phyloP scores from a whole-genome alignment of 1,140 invertebrate species.

The Drosophila carrolli region DNA sequence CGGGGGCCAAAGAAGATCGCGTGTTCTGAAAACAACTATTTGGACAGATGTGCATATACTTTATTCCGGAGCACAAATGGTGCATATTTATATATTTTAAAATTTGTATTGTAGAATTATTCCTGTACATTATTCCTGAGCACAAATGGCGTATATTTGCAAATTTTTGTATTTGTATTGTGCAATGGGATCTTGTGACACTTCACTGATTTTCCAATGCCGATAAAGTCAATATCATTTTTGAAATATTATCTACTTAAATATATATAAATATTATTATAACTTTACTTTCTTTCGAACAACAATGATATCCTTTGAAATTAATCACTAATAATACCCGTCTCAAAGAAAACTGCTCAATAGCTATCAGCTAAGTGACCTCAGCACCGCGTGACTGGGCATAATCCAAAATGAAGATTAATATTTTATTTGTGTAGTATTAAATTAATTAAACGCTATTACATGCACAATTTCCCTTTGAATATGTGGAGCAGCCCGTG shows the following conservation, averaged over 20 bases:
- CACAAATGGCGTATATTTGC: too few relatives aligned
- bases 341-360: constrained; percentile 19
- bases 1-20: constrained; percentile 20
- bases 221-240: background rate
- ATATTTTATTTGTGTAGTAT: constrained; percentile 25
- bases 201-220: background rate
- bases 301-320: too few relatives aligned
- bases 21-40: constrained; percentile 28
- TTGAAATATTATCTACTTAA: background rate
- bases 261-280: too few relatives aligned
- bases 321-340: background rate
- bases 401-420: constrained; percentile 16
- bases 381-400: constrained; percentile 35
- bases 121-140: too few relatives aligned
- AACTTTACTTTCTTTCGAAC: background rate
- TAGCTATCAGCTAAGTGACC: constrained; percentile 46
- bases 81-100: too few relatives aligned
- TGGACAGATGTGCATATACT: constrained; percentile 30
- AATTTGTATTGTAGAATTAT: too few relatives aligned
- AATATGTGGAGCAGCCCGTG: constrained; percentile 1
- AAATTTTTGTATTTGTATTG: background rate
- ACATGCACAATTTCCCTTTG: constrained; percentile 41
- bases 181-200: background rate
- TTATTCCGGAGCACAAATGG: constrained; percentile 3
- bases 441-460: constrained; percentile 47